phyloP scores from a whole-genome alignment of 2,888 invertebrate species.

The Polydrusus tereticollis region DNA sequence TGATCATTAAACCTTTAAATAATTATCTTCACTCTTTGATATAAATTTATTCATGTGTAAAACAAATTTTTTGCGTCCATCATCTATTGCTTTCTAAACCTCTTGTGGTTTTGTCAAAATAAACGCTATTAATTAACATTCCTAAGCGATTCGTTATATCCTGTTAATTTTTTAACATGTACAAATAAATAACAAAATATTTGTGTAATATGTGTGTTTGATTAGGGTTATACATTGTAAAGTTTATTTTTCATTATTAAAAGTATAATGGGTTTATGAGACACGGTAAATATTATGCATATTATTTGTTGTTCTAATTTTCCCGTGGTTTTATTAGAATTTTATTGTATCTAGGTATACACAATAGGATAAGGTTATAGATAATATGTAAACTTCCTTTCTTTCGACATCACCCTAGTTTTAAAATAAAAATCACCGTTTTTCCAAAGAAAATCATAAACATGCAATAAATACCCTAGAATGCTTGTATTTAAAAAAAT shows the following conservation, averaged over 20 bases:
- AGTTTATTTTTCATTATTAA: neutral
- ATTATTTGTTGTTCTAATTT: constrained; percentile 8
- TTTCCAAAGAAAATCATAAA: too few relatives aligned
- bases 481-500: too few relatives aligned
- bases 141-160: neutral
- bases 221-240: neutral
- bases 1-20: too few relatives aligned
- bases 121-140: neutral
- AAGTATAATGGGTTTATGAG: neutral
- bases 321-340: neutral
- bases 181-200: neutral
- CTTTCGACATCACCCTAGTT: too few relatives aligned
- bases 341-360: neutral
- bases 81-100: neutral
- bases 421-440: too few relatives aligned
- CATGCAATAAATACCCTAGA: too few relatives aligned
- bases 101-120: neutral
- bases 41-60: too few relatives aligned
- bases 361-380: too few relatives aligned
- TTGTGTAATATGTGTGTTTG: neutral
- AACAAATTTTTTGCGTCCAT: too few relatives aligned
- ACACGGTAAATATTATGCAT: neutral
- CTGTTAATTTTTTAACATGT: neutral
- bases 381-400: too few relatives aligned
- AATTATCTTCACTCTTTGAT: too few relatives aligned